Evolutionary conservation across 2,888 invertebrate species (phyloP).

Genomic region (Acanthosepion lycidas): DNA sequence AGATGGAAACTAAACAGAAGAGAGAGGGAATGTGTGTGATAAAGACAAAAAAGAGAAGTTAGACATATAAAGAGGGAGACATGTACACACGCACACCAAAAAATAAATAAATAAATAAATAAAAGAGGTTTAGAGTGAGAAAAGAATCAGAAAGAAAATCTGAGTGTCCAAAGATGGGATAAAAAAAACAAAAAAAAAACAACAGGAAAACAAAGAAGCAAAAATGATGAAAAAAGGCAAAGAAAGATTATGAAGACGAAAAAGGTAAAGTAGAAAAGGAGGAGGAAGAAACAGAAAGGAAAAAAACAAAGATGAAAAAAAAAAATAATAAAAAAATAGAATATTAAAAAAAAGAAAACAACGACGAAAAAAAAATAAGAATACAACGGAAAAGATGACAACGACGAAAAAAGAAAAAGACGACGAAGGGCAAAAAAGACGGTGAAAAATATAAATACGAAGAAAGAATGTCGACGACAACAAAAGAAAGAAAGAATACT

Average conservation of each 20-base stretch:
- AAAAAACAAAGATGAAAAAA: rapidly evolving
- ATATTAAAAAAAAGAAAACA: not conserved
- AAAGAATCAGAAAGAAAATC: too few species aligned
- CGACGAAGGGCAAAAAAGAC: not conserved
- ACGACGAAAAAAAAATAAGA: not conserved
- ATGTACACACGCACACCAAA: too few species aligned
- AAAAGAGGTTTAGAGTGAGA: too few species aligned
- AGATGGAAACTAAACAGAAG: not conserved
- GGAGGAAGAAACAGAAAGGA: not conserved
- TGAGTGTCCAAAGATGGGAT: too few species aligned
- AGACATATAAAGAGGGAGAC: not conserved
- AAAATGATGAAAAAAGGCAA: not conserved
- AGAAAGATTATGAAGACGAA: not conserved
- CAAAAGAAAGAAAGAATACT: not conserved
- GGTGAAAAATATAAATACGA: not conserved
- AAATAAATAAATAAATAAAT: too few species aligned
- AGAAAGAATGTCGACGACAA: not conserved
- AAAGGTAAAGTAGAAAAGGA: not conserved
- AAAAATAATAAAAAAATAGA: not conserved
- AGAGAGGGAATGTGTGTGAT: not conserved
- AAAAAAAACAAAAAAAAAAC: too few species aligned
- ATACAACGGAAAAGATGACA: not conserved
- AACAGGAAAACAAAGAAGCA: too few species aligned
- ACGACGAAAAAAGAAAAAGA: not conserved
- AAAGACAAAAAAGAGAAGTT: not conserved